Percentiles rank a stretch among this genome's conserved stretches.
Evolutionary conservation across 1,140 invertebrate species (phyloP).

Genomic region (Drosophila bocqueti): DNA sequence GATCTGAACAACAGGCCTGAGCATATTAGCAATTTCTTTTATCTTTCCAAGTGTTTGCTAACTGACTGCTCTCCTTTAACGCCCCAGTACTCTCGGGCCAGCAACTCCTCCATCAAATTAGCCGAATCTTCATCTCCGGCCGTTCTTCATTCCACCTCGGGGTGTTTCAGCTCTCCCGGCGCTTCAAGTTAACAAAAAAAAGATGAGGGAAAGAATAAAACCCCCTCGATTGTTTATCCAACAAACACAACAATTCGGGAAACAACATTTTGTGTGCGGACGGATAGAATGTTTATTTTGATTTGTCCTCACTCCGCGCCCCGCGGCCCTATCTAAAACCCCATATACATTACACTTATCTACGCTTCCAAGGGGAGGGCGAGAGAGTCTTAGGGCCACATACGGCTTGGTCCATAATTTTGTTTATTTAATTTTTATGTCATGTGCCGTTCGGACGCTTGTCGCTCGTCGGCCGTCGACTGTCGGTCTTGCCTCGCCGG

Average conservation of each 20-base stretch:
- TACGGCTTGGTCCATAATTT: conserved; percentile 76
- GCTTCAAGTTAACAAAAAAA: conserved; percentile 13
- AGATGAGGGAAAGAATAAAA: conserved; percentile 43
- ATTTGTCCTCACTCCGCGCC: conserved; percentile 54
- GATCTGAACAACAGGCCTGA: background rate
- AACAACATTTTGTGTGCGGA: conserved; percentile 57
- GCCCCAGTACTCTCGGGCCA: conserved; percentile 12
- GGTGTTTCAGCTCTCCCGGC: conserved; percentile 23
- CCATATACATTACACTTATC: conserved; percentile 69
- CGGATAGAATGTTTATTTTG: conserved; percentile 74
- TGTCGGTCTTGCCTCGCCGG: conserved; percentile 37
- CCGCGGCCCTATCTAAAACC: conserved; percentile 41
- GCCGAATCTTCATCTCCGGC: conserved; percentile 25
- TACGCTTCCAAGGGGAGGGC: conserved; percentile 1
- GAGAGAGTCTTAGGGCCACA: conserved; percentile 46
- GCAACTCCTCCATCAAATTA: conserved; percentile 28
- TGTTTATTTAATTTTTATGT: conserved; percentile 83
- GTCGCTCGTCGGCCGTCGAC: conserved; percentile 28
- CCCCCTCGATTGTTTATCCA: conserved; percentile 72
- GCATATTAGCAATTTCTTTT: background rate
- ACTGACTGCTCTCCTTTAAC: conserved; percentile 19
- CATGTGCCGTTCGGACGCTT: conserved; percentile 75
- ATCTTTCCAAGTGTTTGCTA: conserved; percentile 14
- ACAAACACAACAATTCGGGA: conserved; percentile 73
- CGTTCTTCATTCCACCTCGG: conserved; percentile 7